Evolutionary conservation across 2,113 vertebrate species (phyloP), one percentile per base, ranked within the genome.

Genomic region (Podocnemis expansa): DNA sequence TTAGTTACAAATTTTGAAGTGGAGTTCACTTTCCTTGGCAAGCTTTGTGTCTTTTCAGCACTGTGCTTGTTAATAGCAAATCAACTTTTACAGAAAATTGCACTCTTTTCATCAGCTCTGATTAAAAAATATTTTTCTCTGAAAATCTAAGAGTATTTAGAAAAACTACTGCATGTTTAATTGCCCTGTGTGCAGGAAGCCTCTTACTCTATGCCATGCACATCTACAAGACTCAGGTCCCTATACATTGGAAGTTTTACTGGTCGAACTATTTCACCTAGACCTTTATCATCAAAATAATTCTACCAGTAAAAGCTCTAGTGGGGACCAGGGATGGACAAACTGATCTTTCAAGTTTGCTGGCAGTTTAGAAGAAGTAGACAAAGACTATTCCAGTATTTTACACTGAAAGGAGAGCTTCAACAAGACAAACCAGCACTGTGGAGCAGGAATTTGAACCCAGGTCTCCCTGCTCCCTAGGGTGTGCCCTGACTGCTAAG

Each of bases 51-150:
- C 10, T 47, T 10, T 47, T 47, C 47, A 47, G 51, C 60, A 51
- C 91, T 21, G 0, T 82, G 17, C 75, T 85, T 93, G 10, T 94
- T 81, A 76, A 80, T 54, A 81, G 29, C 21, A 84, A 93, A 55
- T 91, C 93, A 85, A 83, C 92, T 25, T 63, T 60, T 31, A 31
- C 29, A 90, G 78, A 56, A 88, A 29, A 87, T 84, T 86, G 83
- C n/a, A 75, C 51, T 78, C 24, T 63, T 63, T 58, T 82, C 25
- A 29, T 25, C 73, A 73, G 29, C 34, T 67, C 80, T 27, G 12
- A 14, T 60, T 82, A 49, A 87, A 82, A 82, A 75, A 80, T 29
- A 73, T 85, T 47, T 80, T 78, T 22, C 54, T 55, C 54, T 90
- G 89, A 90, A 70, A 38, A 75, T 38, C 24, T 41, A 19, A 82